phyloP scores from a whole-genome alignment of 2,797 vertebrate genomes.

The Hephaestus fuliginosus region DNA sequence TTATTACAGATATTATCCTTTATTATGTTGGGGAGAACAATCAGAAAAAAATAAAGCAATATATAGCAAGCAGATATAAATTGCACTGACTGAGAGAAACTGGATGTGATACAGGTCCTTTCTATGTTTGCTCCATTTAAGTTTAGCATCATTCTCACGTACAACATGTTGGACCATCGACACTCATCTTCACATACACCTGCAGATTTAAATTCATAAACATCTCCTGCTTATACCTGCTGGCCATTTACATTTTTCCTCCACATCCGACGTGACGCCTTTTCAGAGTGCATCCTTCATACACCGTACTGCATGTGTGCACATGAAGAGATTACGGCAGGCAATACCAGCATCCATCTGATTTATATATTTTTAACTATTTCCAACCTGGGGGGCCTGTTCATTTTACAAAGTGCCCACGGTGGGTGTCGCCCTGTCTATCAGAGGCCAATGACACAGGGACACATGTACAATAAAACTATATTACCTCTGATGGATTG shows the following conservation, averaged over 20 bases:
- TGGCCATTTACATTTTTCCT: not conserved
- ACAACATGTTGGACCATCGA: not conserved
- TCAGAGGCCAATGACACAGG: constrained; percentile 73
- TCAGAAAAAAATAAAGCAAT: too few species aligned
- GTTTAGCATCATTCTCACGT: not conserved
- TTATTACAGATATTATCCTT: not conserved
- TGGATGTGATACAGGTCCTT: not conserved
- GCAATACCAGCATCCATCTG: constrained; percentile 33
- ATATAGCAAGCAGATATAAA: not conserved
- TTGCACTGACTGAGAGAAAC: not conserved
- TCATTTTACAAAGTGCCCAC: constrained; percentile 78
- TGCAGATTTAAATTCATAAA: not conserved
- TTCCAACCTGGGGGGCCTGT: constrained; percentile 57
- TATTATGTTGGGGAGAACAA: not conserved
- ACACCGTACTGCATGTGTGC: not conserved
- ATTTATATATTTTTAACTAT: constrained; percentile 69
- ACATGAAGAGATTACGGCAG: constrained; percentile 26
- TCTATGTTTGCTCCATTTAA: not conserved
- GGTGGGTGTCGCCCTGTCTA: constrained; percentile 58
- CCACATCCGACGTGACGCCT: too few species aligned
- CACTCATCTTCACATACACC: constrained; percentile 1
- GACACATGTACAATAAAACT: constrained; percentile 79
- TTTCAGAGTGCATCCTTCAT: not conserved
- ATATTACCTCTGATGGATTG: constrained; percentile 68
- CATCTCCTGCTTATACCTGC: not conserved